Conservation (phyloP, 1,140 invertebrate species). For the Procambarus virginalis region DNA sequence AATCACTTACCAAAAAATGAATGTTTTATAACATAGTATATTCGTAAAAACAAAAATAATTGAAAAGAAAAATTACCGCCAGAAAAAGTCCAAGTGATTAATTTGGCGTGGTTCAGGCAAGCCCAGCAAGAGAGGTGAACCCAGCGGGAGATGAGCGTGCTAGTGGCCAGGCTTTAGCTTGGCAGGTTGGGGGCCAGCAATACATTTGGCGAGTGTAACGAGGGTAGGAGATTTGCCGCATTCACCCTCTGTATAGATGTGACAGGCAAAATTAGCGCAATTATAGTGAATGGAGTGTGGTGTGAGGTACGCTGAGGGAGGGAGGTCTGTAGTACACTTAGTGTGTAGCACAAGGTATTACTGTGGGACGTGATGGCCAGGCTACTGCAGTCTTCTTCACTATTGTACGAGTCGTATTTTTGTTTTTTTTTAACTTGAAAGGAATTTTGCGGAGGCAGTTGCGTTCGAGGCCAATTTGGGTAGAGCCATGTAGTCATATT, state of each 20-base stretch:
- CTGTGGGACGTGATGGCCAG: not conserved
- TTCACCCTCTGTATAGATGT: constrained; percentile 21
- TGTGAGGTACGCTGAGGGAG: not conserved
- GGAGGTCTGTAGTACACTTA: no score
- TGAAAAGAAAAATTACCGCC: no score
- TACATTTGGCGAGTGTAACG: constrained; percentile 8
- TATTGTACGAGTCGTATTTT: no score
- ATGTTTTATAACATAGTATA: no score
- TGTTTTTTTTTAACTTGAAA: no score
- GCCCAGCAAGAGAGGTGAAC: not conserved
- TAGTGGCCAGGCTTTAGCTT: not conserved
- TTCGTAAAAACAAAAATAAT: no score
- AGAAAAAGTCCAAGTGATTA: not conserved
- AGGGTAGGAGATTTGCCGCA: not conserved
- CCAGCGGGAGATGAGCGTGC: not conserved
- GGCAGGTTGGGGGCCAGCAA: not conserved
- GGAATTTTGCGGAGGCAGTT: no score
- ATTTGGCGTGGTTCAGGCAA: not conserved
- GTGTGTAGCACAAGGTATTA: not conserved
- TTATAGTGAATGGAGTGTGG: not conserved
- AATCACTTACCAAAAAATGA: no score
- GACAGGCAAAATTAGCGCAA: constrained; percentile 9
- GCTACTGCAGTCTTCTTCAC: no score
- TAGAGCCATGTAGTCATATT: no score
- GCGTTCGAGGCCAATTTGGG: no score